A percentile compares a stretch with the other conserved stretches of the same genome.
Conservation (phyloP, 1,140 invertebrate genomes). For the Dendrolimus punctatus region DNA sequence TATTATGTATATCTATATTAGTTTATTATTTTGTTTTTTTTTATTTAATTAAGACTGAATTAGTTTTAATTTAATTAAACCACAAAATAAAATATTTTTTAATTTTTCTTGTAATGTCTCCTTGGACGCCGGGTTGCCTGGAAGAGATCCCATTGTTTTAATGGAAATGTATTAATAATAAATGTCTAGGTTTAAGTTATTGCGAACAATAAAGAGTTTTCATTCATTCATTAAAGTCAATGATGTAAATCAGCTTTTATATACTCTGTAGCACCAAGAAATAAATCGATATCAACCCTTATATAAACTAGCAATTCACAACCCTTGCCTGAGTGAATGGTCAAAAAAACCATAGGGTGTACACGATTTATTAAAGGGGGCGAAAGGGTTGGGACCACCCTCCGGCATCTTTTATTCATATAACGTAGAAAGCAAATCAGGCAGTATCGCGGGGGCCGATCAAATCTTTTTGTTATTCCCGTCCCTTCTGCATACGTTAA, state of each 20-base stretch:
- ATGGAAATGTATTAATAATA: too few relatives aligned
- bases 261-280: conserved; percentile 5
- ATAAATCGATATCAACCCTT: conserved; percentile 25
- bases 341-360: conserved; percentile 42
- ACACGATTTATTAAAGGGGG: conserved; percentile 12
- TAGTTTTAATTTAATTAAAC: too few relatives aligned
- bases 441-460: conserved; percentile 23
- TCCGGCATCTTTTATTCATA: conserved; percentile 60
- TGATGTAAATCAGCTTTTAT: not conserved
- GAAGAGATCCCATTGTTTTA: too few relatives aligned
- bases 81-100: too few relatives aligned
- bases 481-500: conserved; percentile 15
- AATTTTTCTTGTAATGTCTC: too few relatives aligned
- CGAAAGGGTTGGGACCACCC: conserved; percentile 21
- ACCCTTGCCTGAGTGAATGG: conserved; percentile 26
- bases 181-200: too few relatives aligned
- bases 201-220: too few relatives aligned
- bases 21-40: too few relatives aligned
- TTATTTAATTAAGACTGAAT: too few relatives aligned
- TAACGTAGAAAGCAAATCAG: conserved; percentile 37
- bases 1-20: too few relatives aligned
- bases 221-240: too few relatives aligned
- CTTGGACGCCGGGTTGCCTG: too few relatives aligned
- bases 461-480: conserved; percentile 30
- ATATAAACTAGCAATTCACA: conserved; percentile 1